These are phyloP conservation scores for Drosophila paranaensis DNA, from an alignment of 2,888 invertebrate genomes.

Conservation along the genomic window DNA sequence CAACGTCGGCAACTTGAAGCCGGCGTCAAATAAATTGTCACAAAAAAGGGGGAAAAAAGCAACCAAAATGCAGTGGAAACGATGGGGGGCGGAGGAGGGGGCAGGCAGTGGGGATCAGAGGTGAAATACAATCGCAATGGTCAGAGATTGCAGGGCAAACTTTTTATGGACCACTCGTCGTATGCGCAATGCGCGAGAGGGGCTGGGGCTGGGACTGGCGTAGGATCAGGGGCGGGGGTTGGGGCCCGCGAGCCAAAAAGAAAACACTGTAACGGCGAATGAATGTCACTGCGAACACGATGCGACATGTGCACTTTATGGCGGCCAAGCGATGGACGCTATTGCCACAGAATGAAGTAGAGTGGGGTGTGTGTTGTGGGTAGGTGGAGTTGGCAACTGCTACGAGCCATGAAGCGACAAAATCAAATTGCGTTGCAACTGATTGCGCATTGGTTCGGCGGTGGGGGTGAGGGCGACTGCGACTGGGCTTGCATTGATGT, in stretches of 20 bases:
- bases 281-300: conserved; percentile 83
- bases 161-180: conserved; percentile 54
- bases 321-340: conserved; percentile 65
- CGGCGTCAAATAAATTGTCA: conserved; percentile 74
- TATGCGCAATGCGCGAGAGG: conserved; percentile 46
- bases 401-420: conserved; percentile 78
- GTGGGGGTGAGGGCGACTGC: background rate
- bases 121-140: conserved; percentile 64
- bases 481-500: conserved; percentile 3
- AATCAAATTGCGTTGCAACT: conserved; percentile 82
- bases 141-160: conserved; percentile 68
- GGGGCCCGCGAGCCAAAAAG: conserved; percentile 41
- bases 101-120: conserved; percentile 26
- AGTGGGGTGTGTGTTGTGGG: background rate
- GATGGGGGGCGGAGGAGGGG: background rate
- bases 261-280: conserved; percentile 78
- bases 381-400: conserved; percentile 43
- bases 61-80: conserved; percentile 42
- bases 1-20: conserved; percentile 80
- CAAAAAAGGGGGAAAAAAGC: conserved; percentile 49
- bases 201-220: background rate
- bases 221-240: background rate
- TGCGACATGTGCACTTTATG: conserved; percentile 84
- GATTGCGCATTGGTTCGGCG: conserved; percentile 71
- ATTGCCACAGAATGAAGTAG: conserved; percentile 43